Evolutionary conservation across 30 jellyfish, hydroid and myxozoan genomes (phyloP).

Genomic region (Cassiopea andromeda): DNA sequence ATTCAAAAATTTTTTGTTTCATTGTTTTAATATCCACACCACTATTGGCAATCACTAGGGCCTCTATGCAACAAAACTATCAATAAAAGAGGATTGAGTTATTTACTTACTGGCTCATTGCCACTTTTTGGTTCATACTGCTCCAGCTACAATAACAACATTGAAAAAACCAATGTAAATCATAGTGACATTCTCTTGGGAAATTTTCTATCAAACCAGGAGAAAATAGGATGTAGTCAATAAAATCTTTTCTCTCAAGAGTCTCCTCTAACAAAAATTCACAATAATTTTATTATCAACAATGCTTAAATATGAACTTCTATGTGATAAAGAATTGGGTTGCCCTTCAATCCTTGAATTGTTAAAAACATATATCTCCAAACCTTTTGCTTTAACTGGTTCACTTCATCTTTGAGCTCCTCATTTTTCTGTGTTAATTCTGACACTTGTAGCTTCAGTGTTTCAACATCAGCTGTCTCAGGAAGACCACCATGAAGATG

Average conservation of each 20-base stretch:
- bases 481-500: constrained; percentile 98
- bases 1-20: too few relatives aligned
- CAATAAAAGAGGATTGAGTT: neutral
- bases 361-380: neutral
- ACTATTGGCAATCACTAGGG: neutral
- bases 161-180: neutral
- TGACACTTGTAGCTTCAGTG: constrained; percentile 85
- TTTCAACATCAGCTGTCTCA: constrained; percentile 92
- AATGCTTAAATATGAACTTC: too few relatives aligned
- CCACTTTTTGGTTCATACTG: constrained; percentile 57
- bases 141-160: constrained; percentile 43
- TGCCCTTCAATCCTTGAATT: too few relatives aligned
- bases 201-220: too few relatives aligned
- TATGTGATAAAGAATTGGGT: too few relatives aligned
- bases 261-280: too few relatives aligned
- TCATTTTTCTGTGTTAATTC: constrained; percentile 88
- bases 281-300: too few relatives aligned
- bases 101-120: constrained; percentile 24
- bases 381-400: constrained; percentile 84
- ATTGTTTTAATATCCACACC: too few relatives aligned
- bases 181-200: neutral
- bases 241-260: too few relatives aligned
- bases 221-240: too few relatives aligned
- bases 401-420: constrained; percentile 89
- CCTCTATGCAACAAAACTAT: neutral